Percentiles rank a stretch among this genome's conserved stretches.
Evolutionary conservation across 2,113 vertebrate species (phyloP).

Genomic region (Hystrix cristata): DNA sequence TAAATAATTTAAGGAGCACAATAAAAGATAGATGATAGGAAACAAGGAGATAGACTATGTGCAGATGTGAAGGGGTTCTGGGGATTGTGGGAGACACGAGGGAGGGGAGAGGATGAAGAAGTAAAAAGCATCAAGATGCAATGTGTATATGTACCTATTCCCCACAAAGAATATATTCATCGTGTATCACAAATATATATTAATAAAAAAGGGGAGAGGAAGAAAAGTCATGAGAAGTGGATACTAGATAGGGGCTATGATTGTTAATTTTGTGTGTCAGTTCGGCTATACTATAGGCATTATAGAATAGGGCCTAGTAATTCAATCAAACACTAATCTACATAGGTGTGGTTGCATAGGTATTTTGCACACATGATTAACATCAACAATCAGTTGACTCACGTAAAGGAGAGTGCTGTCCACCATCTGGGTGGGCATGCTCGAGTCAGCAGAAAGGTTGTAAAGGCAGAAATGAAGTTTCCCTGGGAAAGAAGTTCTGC

Average conservation of each 20-base stretch:
- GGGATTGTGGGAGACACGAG: background rate
- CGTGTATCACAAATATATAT: background rate
- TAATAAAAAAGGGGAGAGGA: background rate
- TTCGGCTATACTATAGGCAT: background rate
- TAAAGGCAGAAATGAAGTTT: background rate
- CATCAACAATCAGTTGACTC: background rate
- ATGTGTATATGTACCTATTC: background rate
- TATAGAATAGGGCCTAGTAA: background rate
- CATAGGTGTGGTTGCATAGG: background rate
- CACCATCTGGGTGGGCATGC: background rate
- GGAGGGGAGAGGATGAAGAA: background rate
- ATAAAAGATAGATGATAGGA: background rate
- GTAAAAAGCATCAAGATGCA: background rate
- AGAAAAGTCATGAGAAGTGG: background rate
- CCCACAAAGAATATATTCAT: background rate
- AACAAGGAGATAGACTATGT: background rate
- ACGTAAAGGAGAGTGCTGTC: background rate
- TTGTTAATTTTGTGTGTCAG: constrained; percentile 17
- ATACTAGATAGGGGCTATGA: background rate
- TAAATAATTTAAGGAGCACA: background rate
- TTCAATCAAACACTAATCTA: constrained; percentile 19
- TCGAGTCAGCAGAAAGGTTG: background rate
- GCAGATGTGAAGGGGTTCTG: background rate
- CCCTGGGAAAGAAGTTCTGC: constrained; percentile 10
- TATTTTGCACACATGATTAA: constrained; percentile 7